A percentile compares a stretch with the other conserved stretches of the same genome.
These are phyloP conservation scores for Vidua chalybeata DNA, from an alignment of 2,113 vertebrate species.

Conservation along the genomic window DNA sequence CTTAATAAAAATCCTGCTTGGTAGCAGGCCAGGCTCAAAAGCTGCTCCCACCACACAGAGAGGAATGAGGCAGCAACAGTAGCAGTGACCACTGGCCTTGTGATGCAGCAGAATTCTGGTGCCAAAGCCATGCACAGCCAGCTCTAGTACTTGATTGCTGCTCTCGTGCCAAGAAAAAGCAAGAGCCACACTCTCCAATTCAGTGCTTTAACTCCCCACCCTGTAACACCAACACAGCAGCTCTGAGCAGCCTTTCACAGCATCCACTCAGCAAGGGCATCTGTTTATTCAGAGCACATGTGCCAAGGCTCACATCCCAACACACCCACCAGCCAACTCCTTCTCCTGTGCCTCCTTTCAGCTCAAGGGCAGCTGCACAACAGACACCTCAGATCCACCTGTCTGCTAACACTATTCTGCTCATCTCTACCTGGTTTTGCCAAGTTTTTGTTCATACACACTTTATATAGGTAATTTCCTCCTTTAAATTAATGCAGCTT, in stretches of 20 bases:
- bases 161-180: neutral
- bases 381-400: neutral
- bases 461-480: neutral
- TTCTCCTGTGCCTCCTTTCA: neutral
- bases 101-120: neutral
- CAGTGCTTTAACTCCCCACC: neutral
- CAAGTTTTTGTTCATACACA: neutral
- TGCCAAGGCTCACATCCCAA: neutral
- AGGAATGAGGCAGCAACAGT: neutral
- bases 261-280: neutral
- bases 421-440: neutral
- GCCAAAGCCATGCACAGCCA: neutral
- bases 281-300: neutral
- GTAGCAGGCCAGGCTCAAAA: neutral
- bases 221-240: neutral
- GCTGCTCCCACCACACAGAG: neutral
- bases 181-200: neutral
- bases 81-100: neutral
- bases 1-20: neutral
- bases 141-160: neutral
- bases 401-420: neutral
- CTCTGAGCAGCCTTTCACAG: slow-evolving; percentile 3
- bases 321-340: neutral
- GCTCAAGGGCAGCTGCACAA: neutral
- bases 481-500: neutral